Evolutionary conservation across 2,797 vertebrate species (phyloP), one percentile per base, ranked within the genome.

Genomic region (Lemur catta): DNA sequence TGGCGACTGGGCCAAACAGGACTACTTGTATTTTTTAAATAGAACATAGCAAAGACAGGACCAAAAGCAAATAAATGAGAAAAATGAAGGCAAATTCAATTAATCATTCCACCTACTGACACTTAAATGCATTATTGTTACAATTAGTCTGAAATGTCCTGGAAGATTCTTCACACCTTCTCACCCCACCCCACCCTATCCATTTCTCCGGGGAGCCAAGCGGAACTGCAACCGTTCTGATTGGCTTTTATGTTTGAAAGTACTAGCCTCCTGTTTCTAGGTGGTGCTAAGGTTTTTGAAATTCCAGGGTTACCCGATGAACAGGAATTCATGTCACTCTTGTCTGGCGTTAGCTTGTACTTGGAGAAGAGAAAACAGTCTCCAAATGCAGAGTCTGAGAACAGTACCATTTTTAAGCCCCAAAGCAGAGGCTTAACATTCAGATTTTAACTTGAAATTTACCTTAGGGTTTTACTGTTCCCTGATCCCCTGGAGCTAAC

Each of bases 91-190:
- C 97, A 98, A 98, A 97, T 96, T 98, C 98, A 99, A 99, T 99
- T 98, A 99, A 99, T 99, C 98, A 98, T 97, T 97, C 97, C 80
- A 90, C 84, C 95, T 38, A 33, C 95, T 98, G 99, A 99, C 99
- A 98, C 98, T 97, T 98, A 98, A 98, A 99, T 99, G 98, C 98
- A 98, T 99, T 99, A 98, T 97, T 98, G 98, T 98, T 98, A 98
- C 98, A 98, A 98, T 99, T 98, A 98, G 97, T 98, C 98, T 97
- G 98, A 94, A 98, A 98, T 95, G 98, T 97, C 98, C 98, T 98
- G 98, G 92, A 98, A 98, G 97, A 98, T 98, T 98, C 98, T 97
- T 92, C 95, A 97, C 59, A 95, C 93, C 89, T 97, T 76, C 75
- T 92, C 81, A 63, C 41, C 41, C 43, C n/a, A 91, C 86, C 96